phyloP scores from a whole-genome alignment of 2,113 vertebrate species.

The Tragulus kanchil region DNA sequence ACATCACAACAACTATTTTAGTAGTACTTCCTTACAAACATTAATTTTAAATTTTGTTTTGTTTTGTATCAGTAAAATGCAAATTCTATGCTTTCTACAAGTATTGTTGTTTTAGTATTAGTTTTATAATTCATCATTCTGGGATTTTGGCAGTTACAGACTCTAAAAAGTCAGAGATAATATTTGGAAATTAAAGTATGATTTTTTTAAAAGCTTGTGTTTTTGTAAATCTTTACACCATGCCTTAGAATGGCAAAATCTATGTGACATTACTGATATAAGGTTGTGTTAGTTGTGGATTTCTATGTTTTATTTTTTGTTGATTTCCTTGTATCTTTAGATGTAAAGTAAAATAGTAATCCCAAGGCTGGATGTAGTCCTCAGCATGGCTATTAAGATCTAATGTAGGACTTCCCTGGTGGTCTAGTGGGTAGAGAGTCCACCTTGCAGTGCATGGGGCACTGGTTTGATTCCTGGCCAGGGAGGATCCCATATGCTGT shows the following conservation, averaged over 20 bases:
- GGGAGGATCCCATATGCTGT: too few species aligned
- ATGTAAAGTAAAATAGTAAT: background rate
- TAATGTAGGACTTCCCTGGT: background rate
- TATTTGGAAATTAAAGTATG: background rate
- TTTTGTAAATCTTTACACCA: slow-evolving; percentile 34
- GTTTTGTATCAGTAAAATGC: background rate
- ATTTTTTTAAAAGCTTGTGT: background rate
- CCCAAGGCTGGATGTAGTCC: background rate
- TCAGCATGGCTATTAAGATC: background rate
- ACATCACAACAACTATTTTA: background rate
- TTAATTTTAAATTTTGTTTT: background rate
- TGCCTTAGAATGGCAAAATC: background rate
- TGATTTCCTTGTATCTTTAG: background rate
- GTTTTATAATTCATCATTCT: background rate
- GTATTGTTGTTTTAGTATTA: background rate
- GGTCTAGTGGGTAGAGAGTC: too few species aligned
- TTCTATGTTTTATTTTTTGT: slow-evolving; percentile 1
- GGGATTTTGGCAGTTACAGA: background rate
- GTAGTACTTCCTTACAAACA: background rate
- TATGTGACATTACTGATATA: background rate
- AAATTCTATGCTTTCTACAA: background rate
- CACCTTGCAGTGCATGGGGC: too few species aligned
- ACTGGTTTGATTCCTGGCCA: too few species aligned
- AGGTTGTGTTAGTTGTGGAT: background rate
- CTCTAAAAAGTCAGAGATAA: background rate